Evolutionary conservation across 2,797 vertebrate species (phyloP).

Genomic region (Loriculus beryllinus): DNA sequence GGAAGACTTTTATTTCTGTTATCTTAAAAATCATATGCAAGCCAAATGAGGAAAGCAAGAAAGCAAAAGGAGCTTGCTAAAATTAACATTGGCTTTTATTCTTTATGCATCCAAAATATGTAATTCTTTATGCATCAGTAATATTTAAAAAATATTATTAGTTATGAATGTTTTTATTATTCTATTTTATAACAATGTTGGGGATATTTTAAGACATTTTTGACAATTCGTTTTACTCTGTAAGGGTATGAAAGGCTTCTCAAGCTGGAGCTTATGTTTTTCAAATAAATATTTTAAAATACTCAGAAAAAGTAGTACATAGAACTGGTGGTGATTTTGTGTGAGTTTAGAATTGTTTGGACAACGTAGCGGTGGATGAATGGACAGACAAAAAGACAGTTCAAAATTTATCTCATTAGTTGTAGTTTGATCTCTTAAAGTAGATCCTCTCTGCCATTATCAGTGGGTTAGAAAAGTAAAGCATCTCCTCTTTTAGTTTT

Average conservation of each 20-base stretch:
- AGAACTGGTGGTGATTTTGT: background rate
- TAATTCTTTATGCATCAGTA: background rate
- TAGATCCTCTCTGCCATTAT: background rate
- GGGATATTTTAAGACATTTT: fast-evolving
- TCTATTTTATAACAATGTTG: background rate
- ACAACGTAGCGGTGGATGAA: background rate
- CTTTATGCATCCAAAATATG: background rate
- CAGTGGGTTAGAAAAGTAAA: background rate
- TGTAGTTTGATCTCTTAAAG: background rate
- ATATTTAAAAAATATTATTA: background rate
- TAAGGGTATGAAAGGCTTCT: background rate
- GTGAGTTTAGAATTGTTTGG: background rate
- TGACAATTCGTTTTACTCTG: background rate
- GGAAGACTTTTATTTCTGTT: background rate
- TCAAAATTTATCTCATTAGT: background rate
- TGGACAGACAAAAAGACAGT: background rate
- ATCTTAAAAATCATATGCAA: background rate
- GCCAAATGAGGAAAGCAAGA: background rate
- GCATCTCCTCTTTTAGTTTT: background rate
- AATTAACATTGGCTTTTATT: background rate
- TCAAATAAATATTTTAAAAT: background rate
- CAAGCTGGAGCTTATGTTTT: background rate
- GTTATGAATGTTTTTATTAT: background rate
- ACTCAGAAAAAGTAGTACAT: background rate
- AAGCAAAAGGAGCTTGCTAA: background rate